Evolutionary conservation across 2,113 vertebrate genomes (phyloP).

Genomic region (Garra rufa): DNA sequence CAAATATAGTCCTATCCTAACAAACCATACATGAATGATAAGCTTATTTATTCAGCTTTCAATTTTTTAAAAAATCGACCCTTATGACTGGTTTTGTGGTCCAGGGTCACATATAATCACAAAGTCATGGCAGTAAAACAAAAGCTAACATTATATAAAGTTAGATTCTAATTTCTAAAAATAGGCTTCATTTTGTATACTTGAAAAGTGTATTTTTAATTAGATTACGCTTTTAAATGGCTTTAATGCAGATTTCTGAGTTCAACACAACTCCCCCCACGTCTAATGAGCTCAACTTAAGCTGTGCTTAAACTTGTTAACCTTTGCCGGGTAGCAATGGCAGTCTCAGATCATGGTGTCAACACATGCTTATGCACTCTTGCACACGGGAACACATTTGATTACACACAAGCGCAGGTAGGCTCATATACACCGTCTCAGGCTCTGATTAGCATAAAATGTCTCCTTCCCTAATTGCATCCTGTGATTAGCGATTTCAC

Average conservation of each 20-base stretch:
- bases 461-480: background rate
- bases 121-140: no score
- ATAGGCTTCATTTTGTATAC: background rate
- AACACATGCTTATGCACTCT: background rate
- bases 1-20: no score
- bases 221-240: background rate
- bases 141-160: background rate
- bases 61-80: no score
- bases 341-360: background rate
- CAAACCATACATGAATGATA: no score
- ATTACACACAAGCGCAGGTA: background rate
- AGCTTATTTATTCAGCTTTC: no score
- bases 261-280: background rate
- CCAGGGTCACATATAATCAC: no score
- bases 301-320: constrained; percentile 90
- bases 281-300: constrained; percentile 89
- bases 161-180: background rate
- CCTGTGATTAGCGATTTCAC: background rate
- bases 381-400: background rate
- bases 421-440: constrained; percentile 21
- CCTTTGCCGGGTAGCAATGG: constrained; percentile 74
- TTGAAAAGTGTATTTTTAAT: background rate
- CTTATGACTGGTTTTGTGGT: no score
- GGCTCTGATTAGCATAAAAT: background rate
- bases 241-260: background rate